Base-by-base conservation (phyloP, 2,797 vertebrate genomes). In the Artibeus lituratus region DNA sequence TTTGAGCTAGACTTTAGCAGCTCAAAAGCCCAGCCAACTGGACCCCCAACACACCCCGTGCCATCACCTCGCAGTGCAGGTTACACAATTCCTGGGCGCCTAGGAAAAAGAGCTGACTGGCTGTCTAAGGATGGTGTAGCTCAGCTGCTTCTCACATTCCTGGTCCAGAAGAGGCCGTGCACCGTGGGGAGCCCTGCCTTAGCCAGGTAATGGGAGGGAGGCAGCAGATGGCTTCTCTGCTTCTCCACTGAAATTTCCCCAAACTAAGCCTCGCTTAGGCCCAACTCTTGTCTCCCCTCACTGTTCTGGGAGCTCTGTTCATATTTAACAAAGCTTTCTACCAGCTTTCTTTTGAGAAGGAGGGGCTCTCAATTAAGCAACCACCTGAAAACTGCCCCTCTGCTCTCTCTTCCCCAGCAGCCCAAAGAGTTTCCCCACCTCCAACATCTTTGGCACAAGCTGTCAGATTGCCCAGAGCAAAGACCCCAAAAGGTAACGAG, bases 131-230 rank as follows among this genome's bases (percentile, higher is more conserved):
- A 77, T 26, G 14, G 26, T 21, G 1, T 22, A 8, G 3, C 35
- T 65, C 19, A 78, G 67, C 49, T 80, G 70, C 44, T 74, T 14
- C 57, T 57, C 16, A 0, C 1, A 29, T 21, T 65, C 37, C 3
- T 19, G 21, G 44, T 78, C 70, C 42, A n/a, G 8, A n/a, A 39
- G 81, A 95, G 57, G 24, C 44, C 6, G 0, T 9, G 26, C 14
- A 1, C 55, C 0, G 0, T 1, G 5, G 89, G 57, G 81, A 53
- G 29, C 6, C 6, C 59, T 7, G 22, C 44, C n/a, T 39, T 57
- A n/a, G 24, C 57, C 81, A 94, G 94, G 65, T 76, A 16, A 65
- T 5, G 24, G 83, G 42, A 67, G 29, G 32, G 26, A 87, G 74
- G 87, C 2, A 14, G 39, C 90, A 95, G 74, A 83, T 55, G 59